phyloP scores from a whole-genome alignment of 2,888 invertebrate species.

The Sialis lutaria region DNA sequence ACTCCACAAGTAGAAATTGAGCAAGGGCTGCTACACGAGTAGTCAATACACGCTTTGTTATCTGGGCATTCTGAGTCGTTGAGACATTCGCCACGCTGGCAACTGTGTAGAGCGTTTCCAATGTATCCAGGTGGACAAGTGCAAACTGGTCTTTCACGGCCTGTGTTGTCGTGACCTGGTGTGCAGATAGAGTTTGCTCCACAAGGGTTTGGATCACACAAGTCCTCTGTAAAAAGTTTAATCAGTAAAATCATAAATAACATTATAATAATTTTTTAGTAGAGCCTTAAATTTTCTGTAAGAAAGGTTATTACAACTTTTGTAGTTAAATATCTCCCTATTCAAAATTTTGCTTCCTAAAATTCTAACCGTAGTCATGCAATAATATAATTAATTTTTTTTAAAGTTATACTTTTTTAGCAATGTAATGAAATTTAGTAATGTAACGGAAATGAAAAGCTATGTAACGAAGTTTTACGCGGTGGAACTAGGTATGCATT shows the following conservation, averaged over 20 bases:
- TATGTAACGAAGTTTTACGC: too few species aligned
- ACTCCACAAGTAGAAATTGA: slow-evolving; percentile 54
- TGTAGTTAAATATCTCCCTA: too few species aligned
- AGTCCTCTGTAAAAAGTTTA: slow-evolving; percentile 38
- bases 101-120: slow-evolving; percentile 56
- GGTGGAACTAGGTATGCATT: too few species aligned
- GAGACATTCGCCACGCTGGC: slow-evolving; percentile 63
- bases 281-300: too few species aligned
- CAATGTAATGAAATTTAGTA: too few species aligned
- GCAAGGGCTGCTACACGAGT: slow-evolving; percentile 50
- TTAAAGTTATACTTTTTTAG: too few species aligned
- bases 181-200: slow-evolving; percentile 61
- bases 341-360: not conserved
- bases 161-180: slow-evolving; percentile 67
- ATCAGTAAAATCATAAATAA: not conserved
- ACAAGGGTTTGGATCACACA: slow-evolving; percentile 78
- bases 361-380: not conserved
- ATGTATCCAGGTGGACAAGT: slow-evolving; percentile 63
- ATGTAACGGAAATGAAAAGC: too few species aligned
- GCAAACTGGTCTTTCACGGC: slow-evolving; percentile 70
- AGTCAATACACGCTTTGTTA: slow-evolving; percentile 60
- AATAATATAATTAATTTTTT: too few species aligned
- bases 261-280: too few species aligned
- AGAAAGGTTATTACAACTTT: too few species aligned
- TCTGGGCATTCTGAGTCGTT: slow-evolving; percentile 60